A percentile compares a stretch with the other conserved stretches of the same genome.
These are phyloP conservation scores for Zoanthus sociatus DNA, from an alignment of 92 coral and sea anemone genomes.

Conservation along the genomic window DNA sequence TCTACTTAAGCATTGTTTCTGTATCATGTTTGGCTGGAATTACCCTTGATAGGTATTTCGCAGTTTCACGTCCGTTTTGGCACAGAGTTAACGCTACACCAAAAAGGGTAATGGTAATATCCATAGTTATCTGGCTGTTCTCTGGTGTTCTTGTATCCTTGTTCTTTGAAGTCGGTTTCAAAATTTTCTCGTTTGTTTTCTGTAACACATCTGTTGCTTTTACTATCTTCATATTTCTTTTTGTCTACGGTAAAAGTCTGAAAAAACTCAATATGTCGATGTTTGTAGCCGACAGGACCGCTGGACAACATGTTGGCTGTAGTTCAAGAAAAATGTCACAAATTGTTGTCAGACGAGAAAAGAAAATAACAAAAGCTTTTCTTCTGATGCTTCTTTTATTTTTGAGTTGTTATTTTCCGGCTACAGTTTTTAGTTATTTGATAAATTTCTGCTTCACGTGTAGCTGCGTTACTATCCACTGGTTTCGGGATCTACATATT, in stretches of 20 bases:
- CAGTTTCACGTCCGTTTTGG: slow-evolving; percentile 35
- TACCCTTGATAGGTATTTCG: slow-evolving; percentile 39
- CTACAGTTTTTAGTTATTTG: slow-evolving; percentile 22
- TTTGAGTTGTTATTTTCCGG: slow-evolving; percentile 17
- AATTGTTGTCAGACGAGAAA: slow-evolving; percentile 20
- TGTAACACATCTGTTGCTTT: no score
- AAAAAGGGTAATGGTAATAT: slow-evolving; percentile 2
- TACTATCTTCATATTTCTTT: no score
- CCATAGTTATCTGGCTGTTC: slow-evolving; percentile 30
- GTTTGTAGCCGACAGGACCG: not conserved
- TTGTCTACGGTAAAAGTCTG: no score
- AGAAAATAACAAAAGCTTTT: slow-evolving; percentile 21
- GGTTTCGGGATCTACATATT: slow-evolving; percentile 44
- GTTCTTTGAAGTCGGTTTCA: slow-evolving; percentile 33
- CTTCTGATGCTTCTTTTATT: slow-evolving; percentile 14
- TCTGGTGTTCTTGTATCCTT: not conserved
- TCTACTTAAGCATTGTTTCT: slow-evolving; percentile 24
- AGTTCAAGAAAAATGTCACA: not conserved
- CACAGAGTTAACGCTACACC: slow-evolving; percentile 17
- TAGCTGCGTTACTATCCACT: slow-evolving; percentile 32
- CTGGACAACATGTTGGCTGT: not conserved
- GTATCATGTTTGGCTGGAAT: slow-evolving; percentile 30
- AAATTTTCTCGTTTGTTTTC: no score
- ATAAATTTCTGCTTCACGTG: slow-evolving; percentile 32
- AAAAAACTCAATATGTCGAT: no score